These are phyloP conservation scores for Thamnaconus septentrionalis DNA, from an alignment of 2,113 vertebrate species.

Conservation along the genomic window DNA sequence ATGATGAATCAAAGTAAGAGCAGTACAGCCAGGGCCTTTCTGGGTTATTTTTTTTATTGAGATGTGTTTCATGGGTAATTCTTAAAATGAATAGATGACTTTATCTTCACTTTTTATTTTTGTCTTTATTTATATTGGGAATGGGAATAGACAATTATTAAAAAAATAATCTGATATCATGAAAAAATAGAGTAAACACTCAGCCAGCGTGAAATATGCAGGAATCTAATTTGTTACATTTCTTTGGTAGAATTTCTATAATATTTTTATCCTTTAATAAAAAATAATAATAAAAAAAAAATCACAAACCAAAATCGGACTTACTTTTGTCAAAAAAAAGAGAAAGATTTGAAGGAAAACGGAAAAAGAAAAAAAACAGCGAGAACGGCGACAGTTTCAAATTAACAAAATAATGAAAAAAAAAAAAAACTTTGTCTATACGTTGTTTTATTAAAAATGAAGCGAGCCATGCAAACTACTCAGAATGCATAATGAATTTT, in stretches of 20 bases:
- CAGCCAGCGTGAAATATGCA: not conserved
- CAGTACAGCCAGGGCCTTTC: not conserved
- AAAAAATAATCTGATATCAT: not conserved
- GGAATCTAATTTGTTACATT: not conserved
- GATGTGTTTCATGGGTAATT: too few species aligned
- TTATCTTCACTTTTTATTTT: too few species aligned
- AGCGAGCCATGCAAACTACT: constrained; percentile 79
- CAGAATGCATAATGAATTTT: constrained; percentile 85
- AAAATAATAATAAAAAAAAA: constrained; percentile 17
- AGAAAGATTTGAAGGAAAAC: constrained; percentile 29
- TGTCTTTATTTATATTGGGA: not conserved
- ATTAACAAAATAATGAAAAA: constrained; percentile 31
- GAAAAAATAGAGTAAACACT: not conserved
- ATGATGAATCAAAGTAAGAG: not conserved
- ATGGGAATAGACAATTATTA: not conserved
- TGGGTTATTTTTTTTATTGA: not conserved
- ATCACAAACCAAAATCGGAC: not conserved
- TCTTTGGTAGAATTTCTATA: too few species aligned
- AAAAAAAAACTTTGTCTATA: constrained; percentile 53
- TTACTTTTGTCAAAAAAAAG: constrained; percentile 6
- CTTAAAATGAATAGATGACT: too few species aligned
- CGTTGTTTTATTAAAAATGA: constrained; percentile 72
- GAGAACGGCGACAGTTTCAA: constrained; percentile 30
- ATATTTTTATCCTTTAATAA: too few species aligned
- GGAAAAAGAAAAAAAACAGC: constrained; percentile 21